These are phyloP conservation scores for Tolmerus cingulatus DNA, from an alignment of 2,888 invertebrate genomes.

Conservation along the genomic window DNA sequence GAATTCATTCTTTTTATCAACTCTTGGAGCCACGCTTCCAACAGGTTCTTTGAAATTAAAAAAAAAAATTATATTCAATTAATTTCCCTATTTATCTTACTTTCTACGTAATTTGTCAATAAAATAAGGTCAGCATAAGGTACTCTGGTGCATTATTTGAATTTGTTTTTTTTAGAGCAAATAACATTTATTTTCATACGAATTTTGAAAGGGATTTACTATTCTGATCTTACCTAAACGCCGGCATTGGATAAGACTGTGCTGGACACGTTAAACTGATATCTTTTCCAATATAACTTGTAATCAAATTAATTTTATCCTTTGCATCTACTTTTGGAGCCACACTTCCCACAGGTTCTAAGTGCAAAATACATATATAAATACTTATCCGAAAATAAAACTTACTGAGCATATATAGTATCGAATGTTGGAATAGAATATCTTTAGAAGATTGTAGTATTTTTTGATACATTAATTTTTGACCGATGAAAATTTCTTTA, in stretches of 20 bases:
- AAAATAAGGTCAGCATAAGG: not conserved
- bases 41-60: slow-evolving; percentile 55
- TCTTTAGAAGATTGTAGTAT: no score
- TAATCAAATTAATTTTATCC: slow-evolving; percentile 65
- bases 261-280: slow-evolving; percentile 75
- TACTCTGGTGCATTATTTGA: not conserved
- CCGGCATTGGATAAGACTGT: slow-evolving; percentile 63
- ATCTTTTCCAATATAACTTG: slow-evolving; percentile 60
- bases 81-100: not conserved
- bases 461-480: no score
- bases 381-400: not conserved
- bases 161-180: no score
- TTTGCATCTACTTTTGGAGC: slow-evolving; percentile 74
- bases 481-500: not conserved
- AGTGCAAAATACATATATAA: not conserved
- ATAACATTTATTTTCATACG: not conserved
- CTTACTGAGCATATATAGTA: no score
- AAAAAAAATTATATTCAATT: not conserved
- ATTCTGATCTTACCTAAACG: slow-evolving; percentile 60
- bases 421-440: not conserved
- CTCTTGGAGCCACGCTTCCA: slow-evolving; percentile 56
- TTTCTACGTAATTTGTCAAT: slow-evolving; percentile 47
- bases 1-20: slow-evolving; percentile 64
- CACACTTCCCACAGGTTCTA: slow-evolving; percentile 67
- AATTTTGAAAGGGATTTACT: slow-evolving; percentile 57